Conservation (phyloP, 2,888 invertebrate genomes). For the Octodonta nipae region DNA sequence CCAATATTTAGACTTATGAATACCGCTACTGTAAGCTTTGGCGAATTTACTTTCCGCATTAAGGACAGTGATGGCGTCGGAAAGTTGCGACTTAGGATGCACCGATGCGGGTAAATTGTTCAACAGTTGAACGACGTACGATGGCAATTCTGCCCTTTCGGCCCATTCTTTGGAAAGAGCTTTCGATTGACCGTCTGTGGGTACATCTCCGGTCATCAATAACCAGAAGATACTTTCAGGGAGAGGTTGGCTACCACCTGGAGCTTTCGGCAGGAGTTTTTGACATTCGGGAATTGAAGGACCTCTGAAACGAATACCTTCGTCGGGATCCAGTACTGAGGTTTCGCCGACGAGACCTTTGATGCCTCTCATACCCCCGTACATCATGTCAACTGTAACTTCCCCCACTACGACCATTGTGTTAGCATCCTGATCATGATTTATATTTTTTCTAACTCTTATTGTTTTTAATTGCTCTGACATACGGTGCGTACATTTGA, state of each 20-base stretch:
- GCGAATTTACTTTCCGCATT: constrained; percentile 88
- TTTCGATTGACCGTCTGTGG: constrained; percentile 62
- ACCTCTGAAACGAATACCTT: constrained; percentile 88
- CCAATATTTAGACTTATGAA: constrained; percentile 84
- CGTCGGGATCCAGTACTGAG: constrained; percentile 83
- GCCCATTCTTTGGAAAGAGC: constrained; percentile 75
- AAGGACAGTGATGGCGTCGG: constrained; percentile 78
- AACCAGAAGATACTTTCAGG: constrained; percentile 94
- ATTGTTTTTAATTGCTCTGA: too few relatives aligned
- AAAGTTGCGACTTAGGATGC: constrained; percentile 92
- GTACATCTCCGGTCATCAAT: constrained; percentile 76
- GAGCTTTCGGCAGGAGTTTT: constrained; percentile 69
- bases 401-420: too few relatives aligned
- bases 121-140: constrained; percentile 84
- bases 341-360: constrained; percentile 88
- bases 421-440: too few relatives aligned
- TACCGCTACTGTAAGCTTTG: constrained; percentile 77
- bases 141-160: constrained; percentile 72
- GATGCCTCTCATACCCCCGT: constrained; percentile 92
- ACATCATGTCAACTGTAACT: constrained; percentile 91
- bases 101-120: constrained; percentile 80
- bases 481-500: too few relatives aligned
- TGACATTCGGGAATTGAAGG: constrained; percentile 73
- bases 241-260: constrained; percentile 68
- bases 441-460: too few relatives aligned